Evolutionary conservation across 2,888 invertebrate species (phyloP).

Genomic region (Oegoconia quadripuncta): DNA sequence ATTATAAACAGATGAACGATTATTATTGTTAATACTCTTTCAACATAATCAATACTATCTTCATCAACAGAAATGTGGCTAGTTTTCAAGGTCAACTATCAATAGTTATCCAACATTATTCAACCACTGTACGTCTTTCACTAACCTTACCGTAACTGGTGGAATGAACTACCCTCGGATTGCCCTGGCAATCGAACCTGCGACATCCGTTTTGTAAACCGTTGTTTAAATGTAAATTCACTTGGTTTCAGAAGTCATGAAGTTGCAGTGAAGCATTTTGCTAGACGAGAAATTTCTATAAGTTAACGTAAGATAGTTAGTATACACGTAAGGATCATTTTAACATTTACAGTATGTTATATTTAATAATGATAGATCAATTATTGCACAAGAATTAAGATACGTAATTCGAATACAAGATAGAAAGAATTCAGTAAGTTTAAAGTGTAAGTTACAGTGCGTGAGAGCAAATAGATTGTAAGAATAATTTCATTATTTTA

Average conservation of each 20-base stretch:
- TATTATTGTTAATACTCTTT: too few relatives aligned
- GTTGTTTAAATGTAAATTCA: not conserved
- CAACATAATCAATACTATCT: too few relatives aligned
- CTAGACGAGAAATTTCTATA: constrained; percentile 2
- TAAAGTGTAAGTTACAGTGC: constrained; percentile 10
- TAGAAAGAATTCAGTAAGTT: constrained; percentile 12
- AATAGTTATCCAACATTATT: too few relatives aligned
- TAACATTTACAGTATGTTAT: constrained; percentile 12
- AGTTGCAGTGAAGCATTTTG: constrained; percentile 1
- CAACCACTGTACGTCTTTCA: too few relatives aligned
- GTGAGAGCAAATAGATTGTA: constrained; percentile 15
- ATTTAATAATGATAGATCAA: constrained; percentile 9
- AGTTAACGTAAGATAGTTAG: constrained; percentile 2
- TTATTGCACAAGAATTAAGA: constrained; percentile 22
- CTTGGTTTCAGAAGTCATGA: constrained; percentile 4
- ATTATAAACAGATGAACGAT: too few relatives aligned
- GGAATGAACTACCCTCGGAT: too few relatives aligned
- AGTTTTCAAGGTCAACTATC: too few relatives aligned
- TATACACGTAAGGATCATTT: constrained; percentile 11
- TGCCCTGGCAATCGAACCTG: too few relatives aligned
- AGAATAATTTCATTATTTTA: constrained; percentile 37
- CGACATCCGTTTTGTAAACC: too few relatives aligned
- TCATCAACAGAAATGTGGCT: not conserved
- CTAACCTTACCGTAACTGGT: too few relatives aligned
- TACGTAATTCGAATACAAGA: constrained; percentile 22